These are phyloP conservation scores for Poecilia picta DNA, from an alignment of 2,797 vertebrate genomes.

Conservation along the genomic window DNA sequence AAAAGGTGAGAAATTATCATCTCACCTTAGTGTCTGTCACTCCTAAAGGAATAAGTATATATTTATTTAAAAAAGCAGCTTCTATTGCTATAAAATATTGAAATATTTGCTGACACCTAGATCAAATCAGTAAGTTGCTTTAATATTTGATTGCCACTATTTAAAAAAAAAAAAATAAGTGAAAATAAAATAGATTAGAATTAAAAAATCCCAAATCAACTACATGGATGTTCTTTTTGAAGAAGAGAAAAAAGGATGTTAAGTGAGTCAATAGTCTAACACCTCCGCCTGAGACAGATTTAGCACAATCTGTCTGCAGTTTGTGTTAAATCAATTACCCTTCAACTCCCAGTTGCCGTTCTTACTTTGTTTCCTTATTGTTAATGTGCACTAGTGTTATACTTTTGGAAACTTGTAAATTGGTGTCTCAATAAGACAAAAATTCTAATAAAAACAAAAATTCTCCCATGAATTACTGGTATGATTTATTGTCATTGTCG, in stretches of 20 bases:
- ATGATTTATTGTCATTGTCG: background rate
- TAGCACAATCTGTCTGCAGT: too few relatives aligned
- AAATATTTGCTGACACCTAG: background rate
- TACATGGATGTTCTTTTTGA: too few relatives aligned
- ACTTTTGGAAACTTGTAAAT: background rate
- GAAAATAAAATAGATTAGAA: too few relatives aligned
- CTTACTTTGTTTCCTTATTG: background rate
- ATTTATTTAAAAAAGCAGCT: background rate
- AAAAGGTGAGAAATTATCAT: background rate
- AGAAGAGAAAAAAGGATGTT: too few relatives aligned
- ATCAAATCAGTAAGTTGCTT: background rate
- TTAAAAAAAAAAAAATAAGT: too few relatives aligned
- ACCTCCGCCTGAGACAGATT: too few relatives aligned
- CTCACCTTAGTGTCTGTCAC: background rate
- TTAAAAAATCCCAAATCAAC: too few relatives aligned
- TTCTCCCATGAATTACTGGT: background rate
- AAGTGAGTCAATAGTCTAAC: too few relatives aligned
- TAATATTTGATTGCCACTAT: background rate
- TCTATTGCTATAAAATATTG: background rate
- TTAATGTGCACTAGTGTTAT: background rate
- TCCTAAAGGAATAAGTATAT: background rate
- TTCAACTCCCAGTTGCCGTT: constrained; percentile 3
- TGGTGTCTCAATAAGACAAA: background rate
- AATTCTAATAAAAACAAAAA: background rate
- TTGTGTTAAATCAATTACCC: too few relatives aligned